phyloP scores from a whole-genome alignment of 2,888 invertebrate species.

The Andrena minutula region DNA sequence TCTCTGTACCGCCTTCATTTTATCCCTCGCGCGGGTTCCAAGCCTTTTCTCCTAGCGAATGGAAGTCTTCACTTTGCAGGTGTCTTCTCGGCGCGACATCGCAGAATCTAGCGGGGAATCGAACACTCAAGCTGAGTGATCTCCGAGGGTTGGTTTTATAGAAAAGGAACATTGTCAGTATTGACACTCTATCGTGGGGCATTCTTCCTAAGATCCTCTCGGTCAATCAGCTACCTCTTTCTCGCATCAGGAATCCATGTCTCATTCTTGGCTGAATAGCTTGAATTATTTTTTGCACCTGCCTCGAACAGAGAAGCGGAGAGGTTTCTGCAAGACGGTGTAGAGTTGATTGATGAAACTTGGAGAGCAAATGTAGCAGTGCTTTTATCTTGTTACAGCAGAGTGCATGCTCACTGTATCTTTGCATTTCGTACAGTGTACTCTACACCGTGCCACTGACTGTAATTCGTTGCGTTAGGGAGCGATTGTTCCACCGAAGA shows the following conservation, averaged over 20 bases:
- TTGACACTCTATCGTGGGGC: not conserved
- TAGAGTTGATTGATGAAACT: no score
- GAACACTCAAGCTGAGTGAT: not conserved
- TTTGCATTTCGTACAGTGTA: not conserved
- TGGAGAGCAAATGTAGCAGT: no score
- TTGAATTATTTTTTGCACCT: no score
- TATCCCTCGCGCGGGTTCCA: not conserved
- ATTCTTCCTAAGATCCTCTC: not conserved
- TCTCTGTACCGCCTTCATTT: slow-evolving; percentile 24
- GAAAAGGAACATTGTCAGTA: not conserved
- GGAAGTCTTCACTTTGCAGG: not conserved
- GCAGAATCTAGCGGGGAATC: no score
- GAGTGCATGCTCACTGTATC: no score
- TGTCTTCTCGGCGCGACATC: not conserved
- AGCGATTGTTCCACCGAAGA: slow-evolving; percentile 13
- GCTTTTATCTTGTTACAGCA: no score
- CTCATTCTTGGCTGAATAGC: no score
- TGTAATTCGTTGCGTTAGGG: not conserved
- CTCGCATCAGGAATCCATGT: no score
- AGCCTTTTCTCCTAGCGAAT: not conserved
- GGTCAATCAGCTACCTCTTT: no score
- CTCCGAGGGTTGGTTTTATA: not conserved
- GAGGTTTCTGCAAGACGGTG: no score
- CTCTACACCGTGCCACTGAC: not conserved
- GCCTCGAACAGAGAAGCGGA: no score